Percentiles rank a stretch among this genome's conserved stretches.
Conservation (phyloP, 2,797 vertebrate species). For the Melanotaenia maccullochi region DNA sequence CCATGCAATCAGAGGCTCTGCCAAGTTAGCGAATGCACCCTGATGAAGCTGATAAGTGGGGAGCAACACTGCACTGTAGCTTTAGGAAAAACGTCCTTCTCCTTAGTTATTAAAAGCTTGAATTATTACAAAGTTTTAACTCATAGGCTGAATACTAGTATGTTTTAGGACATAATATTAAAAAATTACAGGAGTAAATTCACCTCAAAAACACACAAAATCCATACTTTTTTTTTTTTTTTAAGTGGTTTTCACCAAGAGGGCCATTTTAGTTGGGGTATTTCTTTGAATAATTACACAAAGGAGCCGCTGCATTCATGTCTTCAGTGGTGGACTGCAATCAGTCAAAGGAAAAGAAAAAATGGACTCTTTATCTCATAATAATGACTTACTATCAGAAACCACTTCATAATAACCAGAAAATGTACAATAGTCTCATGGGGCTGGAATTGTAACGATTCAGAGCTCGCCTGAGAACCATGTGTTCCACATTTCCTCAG, state of each 20-base stretch:
- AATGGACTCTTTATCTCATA: background rate
- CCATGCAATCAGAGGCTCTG: slow-evolving; percentile 77
- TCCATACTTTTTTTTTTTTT: background rate
- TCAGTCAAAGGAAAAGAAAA: background rate
- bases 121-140: slow-evolving; percentile 53
- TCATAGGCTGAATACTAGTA: slow-evolving; percentile 37
- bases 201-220: slow-evolving; percentile 16
- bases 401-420: background rate
- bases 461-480: slow-evolving; percentile 1
- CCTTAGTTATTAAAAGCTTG: slow-evolving; percentile 50
- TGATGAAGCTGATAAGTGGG: slow-evolving; percentile 74
- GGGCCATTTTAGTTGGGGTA: background rate
- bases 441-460: slow-evolving; percentile 5
- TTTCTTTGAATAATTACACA: background rate
- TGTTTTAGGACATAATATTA: slow-evolving; percentile 29
- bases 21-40: slow-evolving; percentile 69
- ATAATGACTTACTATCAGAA: background rate
- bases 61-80: slow-evolving; percentile 36
- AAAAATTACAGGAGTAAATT: slow-evolving; percentile 40
- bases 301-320: background rate
- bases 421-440: background rate
- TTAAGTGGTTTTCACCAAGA: background rate
- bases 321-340: background rate
- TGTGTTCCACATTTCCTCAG: background rate
- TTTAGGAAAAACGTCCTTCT: slow-evolving; percentile 33